Evolutionary conservation across 2,113 vertebrate genomes (phyloP).

Genomic region (Dicentrarchus labrax): DNA sequence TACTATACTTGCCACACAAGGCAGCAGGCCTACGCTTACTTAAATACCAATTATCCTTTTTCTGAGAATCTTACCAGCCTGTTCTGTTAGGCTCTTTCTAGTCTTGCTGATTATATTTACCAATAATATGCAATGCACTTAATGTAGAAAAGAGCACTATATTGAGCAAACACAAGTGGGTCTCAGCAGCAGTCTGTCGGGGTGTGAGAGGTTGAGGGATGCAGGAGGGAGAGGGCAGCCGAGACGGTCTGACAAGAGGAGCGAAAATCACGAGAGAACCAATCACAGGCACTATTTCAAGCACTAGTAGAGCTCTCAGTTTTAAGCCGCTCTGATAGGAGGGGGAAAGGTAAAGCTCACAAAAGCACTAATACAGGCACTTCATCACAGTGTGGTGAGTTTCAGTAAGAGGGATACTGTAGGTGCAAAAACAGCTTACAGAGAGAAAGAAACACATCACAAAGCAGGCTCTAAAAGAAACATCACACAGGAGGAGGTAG

Average conservation of each 20-base stretch:
- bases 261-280: conserved; percentile 39
- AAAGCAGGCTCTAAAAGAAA: conserved; percentile 66
- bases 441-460: conserved; percentile 55
- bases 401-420: conserved; percentile 44
- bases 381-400: conserved; percentile 59
- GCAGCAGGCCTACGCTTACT: conserved; percentile 56
- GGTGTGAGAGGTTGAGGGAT: conserved; percentile 26
- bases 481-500: conserved; percentile 62
- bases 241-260: background rate
- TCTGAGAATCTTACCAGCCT: background rate
- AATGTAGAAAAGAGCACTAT: conserved; percentile 11
- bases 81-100: conserved; percentile 6
- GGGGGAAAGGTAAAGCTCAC: conserved; percentile 87
- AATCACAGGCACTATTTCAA: conserved; percentile 73
- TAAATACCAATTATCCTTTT: background rate
- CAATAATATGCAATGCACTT: conserved; percentile 13
- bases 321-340: conserved; percentile 81
- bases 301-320: conserved; percentile 66
- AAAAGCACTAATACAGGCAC: conserved; percentile 79
- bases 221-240: conserved; percentile 18
- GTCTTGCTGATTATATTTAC: conserved; percentile 17
- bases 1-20: conserved; percentile 44
- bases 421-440: conserved; percentile 58
- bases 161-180: conserved; percentile 17
- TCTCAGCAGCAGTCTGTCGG: conserved; percentile 9